A percentile compares a stretch with the other conserved stretches of the same genome.
phyloP scores from a whole-genome alignment of 2,113 vertebrate genomes.

The Pipra filicauda region DNA sequence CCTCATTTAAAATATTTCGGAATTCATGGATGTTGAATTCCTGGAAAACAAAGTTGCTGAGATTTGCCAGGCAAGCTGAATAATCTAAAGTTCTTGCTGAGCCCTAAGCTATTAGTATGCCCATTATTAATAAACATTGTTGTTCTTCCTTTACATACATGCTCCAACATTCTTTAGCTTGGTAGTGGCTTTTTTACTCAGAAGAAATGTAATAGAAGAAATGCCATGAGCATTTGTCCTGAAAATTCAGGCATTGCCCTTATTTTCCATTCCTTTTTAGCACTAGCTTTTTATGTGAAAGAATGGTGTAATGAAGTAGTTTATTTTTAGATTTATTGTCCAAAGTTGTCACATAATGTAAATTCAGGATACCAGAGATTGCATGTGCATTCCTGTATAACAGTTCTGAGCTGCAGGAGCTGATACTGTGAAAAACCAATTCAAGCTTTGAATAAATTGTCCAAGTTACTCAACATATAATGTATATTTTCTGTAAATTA shows the following conservation, averaged over 20 bases:
- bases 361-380: background rate
- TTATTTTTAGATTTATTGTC: slow-evolving; percentile 36
- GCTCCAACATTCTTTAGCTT: slow-evolving; percentile 59
- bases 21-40: background rate
- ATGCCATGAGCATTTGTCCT: slow-evolving; percentile 32
- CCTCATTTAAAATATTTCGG: background rate
- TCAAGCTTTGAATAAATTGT: background rate
- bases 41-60: background rate
- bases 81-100: slow-evolving; percentile 65
- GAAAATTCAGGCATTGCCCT: background rate
- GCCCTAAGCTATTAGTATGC: slow-evolving; percentile 52
- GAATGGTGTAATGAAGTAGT: background rate
- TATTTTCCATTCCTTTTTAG: slow-evolving; percentile 42
- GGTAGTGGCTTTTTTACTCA: slow-evolving; percentile 28
- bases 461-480: background rate
- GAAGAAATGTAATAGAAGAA: slow-evolving; percentile 41
- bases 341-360: background rate
- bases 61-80: slow-evolving; percentile 59
- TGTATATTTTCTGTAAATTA: background rate
- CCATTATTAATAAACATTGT: slow-evolving; percentile 63
- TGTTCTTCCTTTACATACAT: slow-evolving; percentile 43
- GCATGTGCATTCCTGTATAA: background rate
- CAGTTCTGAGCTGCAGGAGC: background rate
- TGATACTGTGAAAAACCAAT: background rate
- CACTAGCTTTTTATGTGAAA: background rate